Conservation (phyloP, 1,140 invertebrate species). For the Tribolium madens region DNA sequence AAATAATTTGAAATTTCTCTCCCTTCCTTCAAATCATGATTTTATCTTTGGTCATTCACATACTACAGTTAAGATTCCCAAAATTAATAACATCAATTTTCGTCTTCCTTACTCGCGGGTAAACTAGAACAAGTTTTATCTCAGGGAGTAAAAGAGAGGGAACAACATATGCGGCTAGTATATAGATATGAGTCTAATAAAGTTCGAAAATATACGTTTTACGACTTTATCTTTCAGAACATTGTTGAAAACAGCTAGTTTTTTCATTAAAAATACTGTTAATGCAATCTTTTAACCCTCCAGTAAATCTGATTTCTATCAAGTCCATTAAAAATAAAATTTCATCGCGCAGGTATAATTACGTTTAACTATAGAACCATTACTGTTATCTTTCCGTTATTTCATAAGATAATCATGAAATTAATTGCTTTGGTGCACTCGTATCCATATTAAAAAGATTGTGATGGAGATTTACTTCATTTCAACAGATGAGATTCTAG, state of each 20-base stretch:
- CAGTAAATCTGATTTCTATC: neutral
- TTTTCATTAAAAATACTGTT: neutral
- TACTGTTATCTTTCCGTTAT: slow-evolving; percentile 43
- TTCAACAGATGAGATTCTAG: neutral
- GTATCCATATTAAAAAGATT: neutral
- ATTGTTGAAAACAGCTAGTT: neutral
- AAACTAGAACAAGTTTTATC: neutral
- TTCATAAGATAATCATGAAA: slow-evolving; percentile 34
- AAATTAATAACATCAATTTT: slow-evolving; percentile 16
- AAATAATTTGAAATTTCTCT: neutral
- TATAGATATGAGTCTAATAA: neutral
- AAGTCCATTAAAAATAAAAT: neutral
- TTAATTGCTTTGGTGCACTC: slow-evolving; percentile 1
- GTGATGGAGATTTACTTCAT: neutral
- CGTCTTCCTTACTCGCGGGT: neutral
- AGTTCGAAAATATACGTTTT: neutral
- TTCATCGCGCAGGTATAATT: neutral
- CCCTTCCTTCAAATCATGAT: neutral
- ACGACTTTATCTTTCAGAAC: neutral
- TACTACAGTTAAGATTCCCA: slow-evolving; percentile 6
- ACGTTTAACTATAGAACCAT: slow-evolving; percentile 5
- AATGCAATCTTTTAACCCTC: neutral
- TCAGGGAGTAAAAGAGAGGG: neutral
- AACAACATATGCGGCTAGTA: neutral
- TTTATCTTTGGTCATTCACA: neutral